These are phyloP conservation scores for Sylvilagus bachmani DNA, from an alignment of 2,113 vertebrate species.

Conservation along the genomic window DNA sequence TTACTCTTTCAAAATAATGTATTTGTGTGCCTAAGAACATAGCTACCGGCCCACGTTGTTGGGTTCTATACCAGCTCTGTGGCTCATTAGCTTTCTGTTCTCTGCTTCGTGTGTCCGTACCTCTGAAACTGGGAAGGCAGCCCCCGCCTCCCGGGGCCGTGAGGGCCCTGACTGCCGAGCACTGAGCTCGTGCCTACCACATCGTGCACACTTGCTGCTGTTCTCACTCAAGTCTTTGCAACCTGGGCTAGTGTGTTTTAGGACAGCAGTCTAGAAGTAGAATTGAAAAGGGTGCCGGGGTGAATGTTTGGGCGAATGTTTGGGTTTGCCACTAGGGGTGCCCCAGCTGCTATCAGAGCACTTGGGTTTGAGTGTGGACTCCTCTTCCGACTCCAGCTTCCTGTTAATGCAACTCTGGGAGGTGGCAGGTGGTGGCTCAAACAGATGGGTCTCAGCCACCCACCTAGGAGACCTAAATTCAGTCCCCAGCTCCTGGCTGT, in stretches of 20 bases:
- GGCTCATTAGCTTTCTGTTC: not conserved
- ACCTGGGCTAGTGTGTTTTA: not conserved
- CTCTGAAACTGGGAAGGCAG: not conserved
- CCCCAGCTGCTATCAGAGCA: too few species aligned
- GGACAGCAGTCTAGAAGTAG: not conserved
- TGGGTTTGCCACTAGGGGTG: too few species aligned
- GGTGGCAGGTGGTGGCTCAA: too few species aligned
- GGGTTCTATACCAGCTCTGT: not conserved
- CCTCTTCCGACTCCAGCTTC: too few species aligned
- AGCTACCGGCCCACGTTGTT: not conserved
- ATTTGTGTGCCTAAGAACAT: not conserved
- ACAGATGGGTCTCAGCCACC: too few species aligned
- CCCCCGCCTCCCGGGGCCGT: accelerated
- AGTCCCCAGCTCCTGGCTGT: too few species aligned
- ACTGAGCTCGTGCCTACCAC: not conserved
- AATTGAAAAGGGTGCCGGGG: not conserved
- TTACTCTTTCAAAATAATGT: not conserved
- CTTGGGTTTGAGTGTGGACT: too few species aligned
- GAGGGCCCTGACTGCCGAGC: not conserved
- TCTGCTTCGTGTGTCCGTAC: not conserved
- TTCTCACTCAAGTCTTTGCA: not conserved
- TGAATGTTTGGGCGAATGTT: too few species aligned
- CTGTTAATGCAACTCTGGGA: too few species aligned
- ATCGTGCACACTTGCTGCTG: not conserved
- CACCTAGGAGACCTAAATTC: too few species aligned